Evolutionary conservation across 2,888 invertebrate species (phyloP).

Genomic region (Eupithecia exiguata): DNA sequence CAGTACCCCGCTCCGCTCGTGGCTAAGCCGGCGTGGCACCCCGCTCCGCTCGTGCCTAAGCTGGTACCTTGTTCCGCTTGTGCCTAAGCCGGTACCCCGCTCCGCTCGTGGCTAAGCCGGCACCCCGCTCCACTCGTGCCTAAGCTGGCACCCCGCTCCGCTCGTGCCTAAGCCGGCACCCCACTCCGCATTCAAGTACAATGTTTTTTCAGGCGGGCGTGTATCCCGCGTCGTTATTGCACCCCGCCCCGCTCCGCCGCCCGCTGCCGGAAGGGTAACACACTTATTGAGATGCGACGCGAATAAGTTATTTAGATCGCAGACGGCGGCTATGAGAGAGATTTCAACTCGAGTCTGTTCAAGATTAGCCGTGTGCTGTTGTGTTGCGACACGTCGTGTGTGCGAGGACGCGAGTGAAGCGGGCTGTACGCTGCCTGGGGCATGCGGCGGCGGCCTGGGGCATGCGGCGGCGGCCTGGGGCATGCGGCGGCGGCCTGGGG

Average conservation of each 20-base stretch:
- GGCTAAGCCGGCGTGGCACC: neutral
- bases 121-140: neutral
- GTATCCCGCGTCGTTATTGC: constrained; percentile 43
- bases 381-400: neutral
- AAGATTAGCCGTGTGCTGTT: constrained; percentile 9
- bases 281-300: constrained; percentile 35
- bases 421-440: too few species aligned
- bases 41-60: neutral
- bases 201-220: constrained; percentile 43
- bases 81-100: neutral
- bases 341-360: constrained; percentile 23
- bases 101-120: neutral
- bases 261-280: constrained; percentile 22
- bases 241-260: neutral
- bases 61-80: constrained; percentile 8
- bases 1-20: constrained; percentile 12
- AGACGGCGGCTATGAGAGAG: constrained; percentile 18
- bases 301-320: constrained; percentile 32
- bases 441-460: too few species aligned
- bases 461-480: too few species aligned
- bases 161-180: neutral
- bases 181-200: constrained; percentile 22
- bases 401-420: neutral
- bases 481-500: too few species aligned
- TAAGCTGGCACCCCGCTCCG: constrained; percentile 7